phyloP scores from a whole-genome alignment of 2,113 vertebrate genomes.

The Brachyhypopomus gauderio region DNA sequence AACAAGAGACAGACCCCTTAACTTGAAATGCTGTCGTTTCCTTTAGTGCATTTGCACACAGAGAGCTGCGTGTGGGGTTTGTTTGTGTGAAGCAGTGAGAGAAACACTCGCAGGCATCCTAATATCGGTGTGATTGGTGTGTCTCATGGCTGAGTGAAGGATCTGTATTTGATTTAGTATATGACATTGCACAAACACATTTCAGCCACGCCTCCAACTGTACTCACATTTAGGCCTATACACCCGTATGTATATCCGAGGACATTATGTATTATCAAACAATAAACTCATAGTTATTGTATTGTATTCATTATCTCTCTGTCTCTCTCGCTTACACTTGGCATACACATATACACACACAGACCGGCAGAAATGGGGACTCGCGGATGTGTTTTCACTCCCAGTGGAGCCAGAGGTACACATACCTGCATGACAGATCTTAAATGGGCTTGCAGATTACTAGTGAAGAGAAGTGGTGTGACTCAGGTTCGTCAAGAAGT shows the following conservation, averaged over 20 bases:
- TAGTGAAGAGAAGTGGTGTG: neutral
- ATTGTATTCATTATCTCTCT: neutral
- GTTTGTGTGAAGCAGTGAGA: neutral
- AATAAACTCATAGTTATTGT: neutral
- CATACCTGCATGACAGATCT: conserved; percentile 20
- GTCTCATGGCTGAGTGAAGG: neutral
- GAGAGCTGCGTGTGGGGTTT: neutral
- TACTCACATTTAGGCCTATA: neutral
- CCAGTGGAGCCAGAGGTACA: conserved; percentile 56
- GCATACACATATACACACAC: neutral
- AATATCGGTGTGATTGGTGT: neutral
- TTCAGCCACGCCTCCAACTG: neutral
- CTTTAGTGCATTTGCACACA: no score
- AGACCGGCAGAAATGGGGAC: conserved; percentile 34
- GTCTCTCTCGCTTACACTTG: neutral
- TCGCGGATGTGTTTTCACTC: conserved; percentile 49
- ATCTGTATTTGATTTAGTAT: neutral
- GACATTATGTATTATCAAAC: neutral
- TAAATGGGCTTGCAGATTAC: neutral
- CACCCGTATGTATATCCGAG: conserved; percentile 21
- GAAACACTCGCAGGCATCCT: neutral
- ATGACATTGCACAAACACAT: neutral
- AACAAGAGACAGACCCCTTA: no score
- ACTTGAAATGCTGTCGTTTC: no score
- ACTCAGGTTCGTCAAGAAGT: neutral